Evolutionary conservation across 2,888 invertebrate species (phyloP).

Genomic region (Adineta ricciae): DNA sequence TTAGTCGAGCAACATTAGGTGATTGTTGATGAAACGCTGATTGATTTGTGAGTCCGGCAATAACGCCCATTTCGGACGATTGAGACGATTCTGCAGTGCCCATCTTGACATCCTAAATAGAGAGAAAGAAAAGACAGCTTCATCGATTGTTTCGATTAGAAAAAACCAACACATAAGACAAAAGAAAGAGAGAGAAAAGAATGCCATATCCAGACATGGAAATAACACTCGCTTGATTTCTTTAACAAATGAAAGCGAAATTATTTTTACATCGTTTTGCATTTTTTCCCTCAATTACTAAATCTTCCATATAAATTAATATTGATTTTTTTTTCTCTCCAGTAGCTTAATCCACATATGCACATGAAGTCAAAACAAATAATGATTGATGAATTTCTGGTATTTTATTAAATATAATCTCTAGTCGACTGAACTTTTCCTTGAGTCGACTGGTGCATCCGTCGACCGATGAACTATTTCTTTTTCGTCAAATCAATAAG

Average conservation of each 20-base stretch:
- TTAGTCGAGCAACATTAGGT: slow-evolving; percentile 19
- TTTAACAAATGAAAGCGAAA: not conserved
- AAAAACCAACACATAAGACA: not conserved
- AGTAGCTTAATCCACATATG: not conserved
- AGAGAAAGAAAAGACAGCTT: no score
- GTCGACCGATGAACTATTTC: not conserved
- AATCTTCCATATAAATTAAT: not conserved
- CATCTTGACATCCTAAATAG: slow-evolving; percentile 9
- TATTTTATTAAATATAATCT: not conserved
- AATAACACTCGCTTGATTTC: not conserved
- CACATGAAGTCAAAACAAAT: not conserved
- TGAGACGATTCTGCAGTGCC: slow-evolving; percentile 19
- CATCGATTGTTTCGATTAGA: not conserved
- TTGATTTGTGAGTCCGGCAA: not conserved
- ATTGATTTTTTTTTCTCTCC: not conserved
- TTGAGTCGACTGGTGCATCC: not conserved
- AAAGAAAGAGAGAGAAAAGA: not conserved
- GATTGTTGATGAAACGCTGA: slow-evolving; percentile 17
- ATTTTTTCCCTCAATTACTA: not conserved
- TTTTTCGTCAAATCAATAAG: not conserved
- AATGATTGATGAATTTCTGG: not conserved
- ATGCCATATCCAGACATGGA: not conserved
- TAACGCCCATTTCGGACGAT: slow-evolving; percentile 8
- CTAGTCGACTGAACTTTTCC: not conserved
- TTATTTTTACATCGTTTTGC: not conserved